Evolutionary conservation across 1,140 invertebrate genomes (phyloP).

Genomic region (Drosophila guanche): DNA sequence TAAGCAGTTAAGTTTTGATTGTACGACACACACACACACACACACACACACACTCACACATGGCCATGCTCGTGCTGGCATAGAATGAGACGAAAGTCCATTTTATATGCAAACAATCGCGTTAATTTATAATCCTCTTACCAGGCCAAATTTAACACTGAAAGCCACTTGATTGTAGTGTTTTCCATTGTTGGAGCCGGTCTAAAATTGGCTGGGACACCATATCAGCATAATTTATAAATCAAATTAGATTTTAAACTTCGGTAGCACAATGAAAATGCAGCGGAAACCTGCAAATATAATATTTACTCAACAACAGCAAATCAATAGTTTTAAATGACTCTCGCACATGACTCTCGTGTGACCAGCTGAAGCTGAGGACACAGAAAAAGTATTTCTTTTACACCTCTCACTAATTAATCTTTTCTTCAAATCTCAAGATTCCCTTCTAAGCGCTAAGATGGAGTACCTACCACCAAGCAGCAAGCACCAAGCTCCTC

Average conservation of each 20-base stretch:
- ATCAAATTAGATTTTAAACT: not conserved
- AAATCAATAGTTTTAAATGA: too few species aligned
- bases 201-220: conserved; percentile 11
- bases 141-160: conserved; percentile 16
- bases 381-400: too few species aligned
- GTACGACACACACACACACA: conserved; percentile 8
- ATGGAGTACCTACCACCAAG: too few species aligned
- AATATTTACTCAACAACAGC: too few species aligned
- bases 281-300: too few species aligned
- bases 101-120: conserved; percentile 38
- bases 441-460: too few species aligned
- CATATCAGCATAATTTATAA: conserved; percentile 9
- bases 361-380: too few species aligned
- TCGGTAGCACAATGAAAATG: too few species aligned
- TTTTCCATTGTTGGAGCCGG: conserved; percentile 4
- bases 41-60: not conserved
- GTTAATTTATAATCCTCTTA: conserved; percentile 43
- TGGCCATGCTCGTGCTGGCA: not conserved
- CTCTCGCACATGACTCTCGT: too few species aligned
- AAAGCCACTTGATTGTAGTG: conserved; percentile 18
- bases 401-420: too few species aligned
- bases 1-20: conserved; percentile 45
- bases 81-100: not conserved
- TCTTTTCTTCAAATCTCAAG: too few species aligned
- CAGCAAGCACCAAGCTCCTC: too few species aligned